Base-by-base conservation (phyloP, 2,113 vertebrate species). In the Triplophysa rosa region DNA sequence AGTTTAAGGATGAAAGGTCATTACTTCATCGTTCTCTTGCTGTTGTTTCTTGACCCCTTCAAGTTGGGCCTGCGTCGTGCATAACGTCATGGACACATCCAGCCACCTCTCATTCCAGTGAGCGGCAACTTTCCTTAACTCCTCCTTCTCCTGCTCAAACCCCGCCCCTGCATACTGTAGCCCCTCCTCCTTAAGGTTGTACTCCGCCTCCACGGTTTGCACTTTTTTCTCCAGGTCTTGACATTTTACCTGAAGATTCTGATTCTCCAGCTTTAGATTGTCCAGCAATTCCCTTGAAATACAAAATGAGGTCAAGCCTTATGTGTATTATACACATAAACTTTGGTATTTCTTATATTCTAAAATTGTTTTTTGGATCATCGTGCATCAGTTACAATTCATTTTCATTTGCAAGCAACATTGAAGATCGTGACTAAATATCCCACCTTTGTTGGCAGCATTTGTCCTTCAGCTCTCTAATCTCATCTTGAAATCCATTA, bases 61-160 rank as follows among this genome's bases (percentile, higher is more conserved):
- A 7, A 90, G 80, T 67, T 94, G 85, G 2, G 87, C 84, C 67
- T 93, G 89, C 76, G 87, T 89, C 64, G 77, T 81, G 77, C 89
- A 89, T 70, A 93, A 80, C 2, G 63, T 80, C 82, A 90, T 76
- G 14, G 88, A 88, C 66, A 54, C 86, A 49, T 91, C 89, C 76
- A 91, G 85, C 91, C 92, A 94, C 79, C 85, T 84, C 26, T 89
- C 88, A 54, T 87, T 91, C 94, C 91, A 92, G 56, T 92, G 88
- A 42, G 83, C 83, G 26, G 82, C 82, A 61, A 87, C 67, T 23
- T 89, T 87, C 83, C 85, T 83, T 0, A 91, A 86, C 37, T 92
- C 89, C 62, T 88, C 80, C 1, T 84, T 85, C 29, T 75, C 80
- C 21, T 79, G 80, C 10, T 86, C 74, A 24, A 83, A 80, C 13